Conservation (phyloP, 1,140 invertebrate genomes). For the Atta texana region DNA sequence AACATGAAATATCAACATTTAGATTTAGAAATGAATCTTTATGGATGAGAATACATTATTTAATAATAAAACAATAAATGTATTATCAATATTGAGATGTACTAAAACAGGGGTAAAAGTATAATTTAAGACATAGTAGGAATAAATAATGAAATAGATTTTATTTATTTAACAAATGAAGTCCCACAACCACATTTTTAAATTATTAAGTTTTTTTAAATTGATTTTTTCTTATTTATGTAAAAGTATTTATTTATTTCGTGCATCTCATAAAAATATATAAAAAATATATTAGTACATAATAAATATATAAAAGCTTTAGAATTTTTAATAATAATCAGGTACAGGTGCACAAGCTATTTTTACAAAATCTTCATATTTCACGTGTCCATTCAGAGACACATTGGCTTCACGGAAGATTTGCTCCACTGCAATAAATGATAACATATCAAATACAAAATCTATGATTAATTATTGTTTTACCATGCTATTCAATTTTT, state of each 20-base stretch:
- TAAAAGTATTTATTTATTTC: conserved; percentile 1
- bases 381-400: conserved; percentile 92
- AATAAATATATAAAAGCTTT: conserved; percentile 7
- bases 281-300: conserved; percentile 29
- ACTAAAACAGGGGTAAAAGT: conserved; percentile 13
- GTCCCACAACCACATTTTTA: conserved; percentile 2
- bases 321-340: conserved; percentile 93
- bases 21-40: conserved; percentile 28
- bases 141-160: conserved; percentile 29
- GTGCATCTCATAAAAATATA: background rate
- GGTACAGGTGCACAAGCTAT: conserved; percentile 97
- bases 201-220: conserved; percentile 46
- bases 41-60: background rate
- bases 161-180: conserved; percentile 22
- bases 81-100: background rate
- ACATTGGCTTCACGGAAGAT: conserved; percentile 97
- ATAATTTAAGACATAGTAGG: conserved; percentile 17
- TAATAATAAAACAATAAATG: background rate
- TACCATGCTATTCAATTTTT: too few relatives aligned
- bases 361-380: conserved; percentile 97
- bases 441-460: conserved; percentile 13
- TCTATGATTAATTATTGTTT: background rate
- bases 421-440: conserved; percentile 91
- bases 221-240: background rate
- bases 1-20: conserved; percentile 23